phyloP scores from a whole-genome alignment of 2,797 vertebrate species.

The Gouania willdenowi region DNA sequence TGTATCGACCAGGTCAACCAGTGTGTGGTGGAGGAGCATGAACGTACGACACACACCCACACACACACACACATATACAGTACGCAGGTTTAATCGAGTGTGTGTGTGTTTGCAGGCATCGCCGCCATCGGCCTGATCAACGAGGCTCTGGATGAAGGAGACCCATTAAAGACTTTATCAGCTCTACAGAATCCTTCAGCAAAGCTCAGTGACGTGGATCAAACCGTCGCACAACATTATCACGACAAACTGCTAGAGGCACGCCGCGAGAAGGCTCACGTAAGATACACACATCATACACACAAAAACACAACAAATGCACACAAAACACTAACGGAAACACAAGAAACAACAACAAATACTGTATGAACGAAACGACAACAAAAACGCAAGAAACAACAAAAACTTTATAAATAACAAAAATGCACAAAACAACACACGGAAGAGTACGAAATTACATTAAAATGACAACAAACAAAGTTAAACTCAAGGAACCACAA shows the following conservation, averaged over 20 bases:
- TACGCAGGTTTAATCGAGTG: not conserved
- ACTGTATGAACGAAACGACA: too few relatives aligned
- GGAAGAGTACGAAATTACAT: too few relatives aligned
- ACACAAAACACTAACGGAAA: too few relatives aligned
- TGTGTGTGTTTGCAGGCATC: constrained; percentile 77
- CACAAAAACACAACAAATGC: too few relatives aligned
- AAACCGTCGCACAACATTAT: constrained; percentile 91
- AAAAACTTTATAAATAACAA: too few relatives aligned
- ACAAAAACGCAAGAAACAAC: too few relatives aligned
- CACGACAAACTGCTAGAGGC: constrained; percentile 90
- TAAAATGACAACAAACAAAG: too few relatives aligned
- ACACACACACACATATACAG: too few relatives aligned
- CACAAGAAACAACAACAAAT: too few relatives aligned
- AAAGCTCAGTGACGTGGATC: constrained; percentile 86
- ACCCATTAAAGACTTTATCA: constrained; percentile 82
- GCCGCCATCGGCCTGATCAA: constrained; percentile 94
- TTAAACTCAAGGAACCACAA: too few relatives aligned
- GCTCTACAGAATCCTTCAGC: constrained; percentile 87
- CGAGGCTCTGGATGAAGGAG: constrained; percentile 92
- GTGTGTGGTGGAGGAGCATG: constrained; percentile 88
- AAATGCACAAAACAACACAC: too few relatives aligned
- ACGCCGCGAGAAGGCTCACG: constrained; percentile 94
- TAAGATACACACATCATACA: constrained; percentile 51
- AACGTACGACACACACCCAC: constrained; percentile 77
- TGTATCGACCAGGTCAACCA: constrained; percentile 89